Percentiles rank a stretch among this genome's conserved stretches.
Conservation (phyloP, 1,140 invertebrate genomes). For the Wasmannia auropunctata region DNA sequence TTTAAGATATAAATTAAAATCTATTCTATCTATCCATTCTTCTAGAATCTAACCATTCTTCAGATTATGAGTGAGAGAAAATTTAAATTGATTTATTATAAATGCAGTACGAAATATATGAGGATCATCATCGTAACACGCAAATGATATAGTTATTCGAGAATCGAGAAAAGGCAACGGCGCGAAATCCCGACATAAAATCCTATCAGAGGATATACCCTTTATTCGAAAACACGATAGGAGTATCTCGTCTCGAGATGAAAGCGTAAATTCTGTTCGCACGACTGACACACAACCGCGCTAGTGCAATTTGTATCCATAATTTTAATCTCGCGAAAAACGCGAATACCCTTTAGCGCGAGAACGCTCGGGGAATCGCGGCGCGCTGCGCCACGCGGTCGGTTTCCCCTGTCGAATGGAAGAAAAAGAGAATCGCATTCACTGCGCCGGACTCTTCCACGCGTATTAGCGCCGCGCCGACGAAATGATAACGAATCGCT, state of each 20-base stretch:
- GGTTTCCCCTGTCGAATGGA: conserved; percentile 22
- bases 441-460: neutral
- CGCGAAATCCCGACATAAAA: neutral
- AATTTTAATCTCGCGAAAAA: conserved; percentile 58
- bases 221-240: neutral
- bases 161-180: neutral
- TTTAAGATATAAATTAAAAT: neutral
- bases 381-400: neutral
- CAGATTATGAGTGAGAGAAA: neutral
- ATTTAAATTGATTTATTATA: neutral
- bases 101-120: neutral
- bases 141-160: neutral
- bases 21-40: too few species aligned
- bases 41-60: too few species aligned
- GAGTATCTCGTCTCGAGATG: conserved; percentile 24
- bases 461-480: conserved; percentile 29
- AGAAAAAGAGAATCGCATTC: conserved; percentile 41
- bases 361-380: neutral
- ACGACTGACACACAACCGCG: conserved; percentile 30
- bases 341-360: conserved; percentile 17
- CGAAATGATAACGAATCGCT: conserved; percentile 56
- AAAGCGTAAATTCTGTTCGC: conserved; percentile 45
- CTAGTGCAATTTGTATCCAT: conserved; percentile 53
- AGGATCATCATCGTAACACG: neutral
- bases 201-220: neutral